phyloP scores from a whole-genome alignment of 2,888 invertebrate genomes.

The Chaitophorus viminalis region DNA sequence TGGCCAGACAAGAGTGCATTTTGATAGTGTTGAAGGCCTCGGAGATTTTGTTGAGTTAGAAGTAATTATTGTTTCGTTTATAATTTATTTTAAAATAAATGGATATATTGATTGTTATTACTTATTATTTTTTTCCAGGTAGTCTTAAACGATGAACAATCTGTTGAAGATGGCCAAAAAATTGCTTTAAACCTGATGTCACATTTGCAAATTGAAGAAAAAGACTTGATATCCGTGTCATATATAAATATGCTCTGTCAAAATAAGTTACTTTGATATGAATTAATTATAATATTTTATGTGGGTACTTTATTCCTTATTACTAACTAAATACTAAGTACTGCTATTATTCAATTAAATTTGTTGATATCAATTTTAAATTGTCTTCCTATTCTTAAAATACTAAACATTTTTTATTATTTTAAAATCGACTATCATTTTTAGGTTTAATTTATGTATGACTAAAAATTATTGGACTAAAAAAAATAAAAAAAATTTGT shows the following conservation, averaged over 20 bases:
- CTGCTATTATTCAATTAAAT: too few relatives aligned
- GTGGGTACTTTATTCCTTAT: too few relatives aligned
- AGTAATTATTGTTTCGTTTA: slow-evolving; percentile 68
- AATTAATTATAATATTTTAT: too few relatives aligned
- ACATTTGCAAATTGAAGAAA: slow-evolving; percentile 73
- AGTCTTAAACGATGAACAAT: slow-evolving; percentile 75
- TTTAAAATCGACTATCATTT: too few relatives aligned
- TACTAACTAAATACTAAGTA: too few relatives aligned
- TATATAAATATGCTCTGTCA: slow-evolving; percentile 77
- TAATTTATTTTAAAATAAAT: neutral
- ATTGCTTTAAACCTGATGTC: slow-evolving; percentile 78
- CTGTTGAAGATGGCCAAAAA: slow-evolving; percentile 75
- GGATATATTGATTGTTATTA: neutral
- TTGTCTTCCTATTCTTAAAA: too few relatives aligned
- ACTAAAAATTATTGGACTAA: too few relatives aligned
- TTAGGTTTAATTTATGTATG: too few relatives aligned
- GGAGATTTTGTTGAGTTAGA: slow-evolving; percentile 88
- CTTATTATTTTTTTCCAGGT: slow-evolving; percentile 69
- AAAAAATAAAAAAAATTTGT: too few relatives aligned
- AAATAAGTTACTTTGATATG: neutral
- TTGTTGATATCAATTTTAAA: too few relatives aligned
- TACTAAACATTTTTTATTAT: too few relatives aligned
- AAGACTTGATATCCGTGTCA: slow-evolving; percentile 77
- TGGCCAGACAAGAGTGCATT: slow-evolving; percentile 86
- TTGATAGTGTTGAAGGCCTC: slow-evolving; percentile 83